Evolutionary conservation across 2,797 vertebrate genomes (phyloP).

Genomic region (Leptodactylus fallax): DNA sequence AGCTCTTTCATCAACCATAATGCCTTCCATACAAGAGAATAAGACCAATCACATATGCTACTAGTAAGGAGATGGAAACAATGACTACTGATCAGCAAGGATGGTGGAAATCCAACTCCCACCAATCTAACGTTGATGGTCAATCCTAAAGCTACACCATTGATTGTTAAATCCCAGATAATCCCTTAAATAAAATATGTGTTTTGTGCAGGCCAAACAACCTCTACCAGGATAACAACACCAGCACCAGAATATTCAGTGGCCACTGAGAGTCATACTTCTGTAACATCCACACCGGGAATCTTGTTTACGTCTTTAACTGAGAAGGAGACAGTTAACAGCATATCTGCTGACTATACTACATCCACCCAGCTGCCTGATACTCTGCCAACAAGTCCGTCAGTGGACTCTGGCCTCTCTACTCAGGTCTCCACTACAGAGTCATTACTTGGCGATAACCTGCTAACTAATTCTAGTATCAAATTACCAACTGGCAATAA

Average conservation of each 20-base stretch:
- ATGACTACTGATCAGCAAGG: no score
- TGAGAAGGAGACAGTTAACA: not conserved
- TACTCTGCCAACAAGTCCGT: not conserved
- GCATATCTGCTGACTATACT: not conserved
- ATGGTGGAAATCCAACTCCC: no score
- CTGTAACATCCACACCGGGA: not conserved
- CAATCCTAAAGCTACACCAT: no score
- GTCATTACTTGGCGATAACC: not conserved
- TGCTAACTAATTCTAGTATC: slow-evolving; percentile 12
- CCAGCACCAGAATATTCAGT: not conserved
- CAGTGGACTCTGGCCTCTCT: not conserved
- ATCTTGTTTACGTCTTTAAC: not conserved
- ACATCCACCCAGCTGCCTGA: not conserved
- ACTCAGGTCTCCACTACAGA: slow-evolving; percentile 12
- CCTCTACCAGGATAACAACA: not conserved
- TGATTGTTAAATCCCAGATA: not conserved
- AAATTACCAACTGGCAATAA: slow-evolving; percentile 10
- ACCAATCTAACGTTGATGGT: no score
- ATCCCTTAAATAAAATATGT: not conserved
- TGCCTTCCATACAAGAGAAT: no score
- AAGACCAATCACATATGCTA: no score
- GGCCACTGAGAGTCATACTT: not conserved
- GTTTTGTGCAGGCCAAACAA: not conserved
- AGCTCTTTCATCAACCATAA: no score
- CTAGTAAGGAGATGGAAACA: no score